Evolutionary conservation across 1,140 invertebrate species (phyloP).

Genomic region (Oppia nitens): DNA sequence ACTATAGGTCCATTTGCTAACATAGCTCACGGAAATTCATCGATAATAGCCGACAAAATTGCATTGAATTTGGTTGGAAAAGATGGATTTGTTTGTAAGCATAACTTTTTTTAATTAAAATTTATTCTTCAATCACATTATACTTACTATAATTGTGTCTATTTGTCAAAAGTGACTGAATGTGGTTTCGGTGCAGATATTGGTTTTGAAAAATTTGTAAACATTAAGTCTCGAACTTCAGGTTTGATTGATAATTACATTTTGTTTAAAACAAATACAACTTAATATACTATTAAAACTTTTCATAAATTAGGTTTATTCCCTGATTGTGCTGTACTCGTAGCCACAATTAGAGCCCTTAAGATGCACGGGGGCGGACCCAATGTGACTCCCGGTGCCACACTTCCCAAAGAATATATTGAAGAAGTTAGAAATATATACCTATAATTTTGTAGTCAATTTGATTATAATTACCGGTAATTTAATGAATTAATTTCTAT

Average conservation of each 20-base stretch:
- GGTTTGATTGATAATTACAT: slow-evolving; percentile 36
- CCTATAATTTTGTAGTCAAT: slow-evolving; percentile 9
- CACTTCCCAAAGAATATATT: slow-evolving; percentile 63
- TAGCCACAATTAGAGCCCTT: slow-evolving; percentile 78
- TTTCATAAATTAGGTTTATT: neutral
- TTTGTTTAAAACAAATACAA: no score
- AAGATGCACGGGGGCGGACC: slow-evolving; percentile 99
- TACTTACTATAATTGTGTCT: neutral
- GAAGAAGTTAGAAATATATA: slow-evolving; percentile 39
- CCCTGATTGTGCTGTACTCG: slow-evolving; percentile 79
- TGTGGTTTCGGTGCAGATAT: slow-evolving; percentile 97
- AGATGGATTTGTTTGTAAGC: slow-evolving; percentile 60
- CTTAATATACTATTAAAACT: no score
- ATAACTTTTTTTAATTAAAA: neutral
- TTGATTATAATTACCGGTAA: neutral
- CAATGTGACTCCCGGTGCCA: slow-evolving; percentile 59
- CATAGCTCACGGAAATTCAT: slow-evolving; percentile 94
- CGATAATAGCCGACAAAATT: slow-evolving; percentile 83
- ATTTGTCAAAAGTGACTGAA: slow-evolving; percentile 53
- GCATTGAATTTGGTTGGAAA: slow-evolving; percentile 83
- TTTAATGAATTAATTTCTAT: slow-evolving; percentile 29
- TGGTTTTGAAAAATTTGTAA: slow-evolving; percentile 97
- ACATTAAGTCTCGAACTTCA: slow-evolving; percentile 90
- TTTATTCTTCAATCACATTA: neutral
- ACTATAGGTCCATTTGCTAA: slow-evolving; percentile 97